phyloP scores from a whole-genome alignment of 2,797 vertebrate genomes.

The Vespertilio murinus region DNA sequence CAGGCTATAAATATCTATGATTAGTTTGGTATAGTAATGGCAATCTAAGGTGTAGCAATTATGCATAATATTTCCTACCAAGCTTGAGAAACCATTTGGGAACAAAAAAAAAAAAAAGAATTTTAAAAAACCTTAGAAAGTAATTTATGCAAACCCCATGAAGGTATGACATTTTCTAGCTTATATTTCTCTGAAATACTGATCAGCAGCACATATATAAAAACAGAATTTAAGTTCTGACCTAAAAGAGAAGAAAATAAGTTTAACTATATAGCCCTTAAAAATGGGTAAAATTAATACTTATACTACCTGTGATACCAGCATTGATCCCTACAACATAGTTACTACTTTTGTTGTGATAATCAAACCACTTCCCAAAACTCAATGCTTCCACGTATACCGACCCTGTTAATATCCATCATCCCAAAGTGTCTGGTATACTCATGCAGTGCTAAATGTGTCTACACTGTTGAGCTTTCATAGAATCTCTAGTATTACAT shows the following conservation, averaged over 20 bases:
- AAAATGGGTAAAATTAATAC: background rate
- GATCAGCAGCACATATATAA: background rate
- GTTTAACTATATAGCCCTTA: background rate
- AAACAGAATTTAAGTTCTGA: background rate
- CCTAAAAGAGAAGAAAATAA: background rate
- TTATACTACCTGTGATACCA: background rate
- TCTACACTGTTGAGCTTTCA: background rate
- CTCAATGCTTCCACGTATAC: background rate
- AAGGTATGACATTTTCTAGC: background rate
- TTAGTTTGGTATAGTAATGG: constrained; percentile 78
- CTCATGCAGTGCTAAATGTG: background rate
- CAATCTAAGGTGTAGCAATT: constrained; percentile 81
- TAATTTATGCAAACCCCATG: constrained; percentile 35
- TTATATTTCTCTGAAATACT: constrained; percentile 1
- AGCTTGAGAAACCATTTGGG: constrained; percentile 65
- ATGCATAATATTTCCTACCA: constrained; percentile 71
- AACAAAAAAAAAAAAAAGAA: fast-evolving
- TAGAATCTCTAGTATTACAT: background rate
- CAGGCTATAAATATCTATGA: constrained; percentile 84
- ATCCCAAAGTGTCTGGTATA: background rate
- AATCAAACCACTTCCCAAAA: background rate
- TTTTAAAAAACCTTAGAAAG: background rate
- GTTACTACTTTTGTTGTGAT: background rate
- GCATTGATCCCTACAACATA: background rate
- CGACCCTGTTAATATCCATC: background rate